These are phyloP conservation scores for Cheilosia grossa DNA, from an alignment of 2,888 invertebrate genomes.

Conservation along the genomic window DNA sequence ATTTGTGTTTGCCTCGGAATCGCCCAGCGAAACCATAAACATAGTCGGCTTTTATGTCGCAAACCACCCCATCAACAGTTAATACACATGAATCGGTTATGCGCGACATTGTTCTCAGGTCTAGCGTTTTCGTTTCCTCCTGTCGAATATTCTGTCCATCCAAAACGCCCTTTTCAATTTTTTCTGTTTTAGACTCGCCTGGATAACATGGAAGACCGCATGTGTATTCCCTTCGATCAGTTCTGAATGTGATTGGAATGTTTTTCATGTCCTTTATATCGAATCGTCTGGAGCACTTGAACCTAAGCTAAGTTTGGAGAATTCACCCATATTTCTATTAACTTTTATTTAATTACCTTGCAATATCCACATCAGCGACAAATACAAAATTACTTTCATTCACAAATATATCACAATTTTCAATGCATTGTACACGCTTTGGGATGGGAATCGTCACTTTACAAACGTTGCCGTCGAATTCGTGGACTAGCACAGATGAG, in stretches of 20 bases:
- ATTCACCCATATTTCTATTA: neutral
- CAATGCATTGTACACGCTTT: conserved; percentile 77
- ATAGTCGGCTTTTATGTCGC: conserved; percentile 77
- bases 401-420: conserved; percentile 81
- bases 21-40: conserved; percentile 80
- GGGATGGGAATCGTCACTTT: conserved; percentile 32
- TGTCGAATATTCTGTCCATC: conserved; percentile 70
- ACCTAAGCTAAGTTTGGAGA: conserved; percentile 74
- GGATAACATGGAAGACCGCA: conserved; percentile 79
- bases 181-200: conserved; percentile 57
- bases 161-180: conserved; percentile 72
- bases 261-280: conserved; percentile 80
- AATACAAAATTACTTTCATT: conserved; percentile 80
- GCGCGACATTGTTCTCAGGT: conserved; percentile 78
- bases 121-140: conserved; percentile 55
- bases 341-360: conserved; percentile 77
- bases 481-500: neutral
- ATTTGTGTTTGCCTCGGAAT: conserved; percentile 76
- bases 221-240: conserved; percentile 70
- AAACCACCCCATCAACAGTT: conserved; percentile 77
- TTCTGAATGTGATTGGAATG: conserved; percentile 78
- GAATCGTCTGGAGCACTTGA: conserved; percentile 78
- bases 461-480: conserved; percentile 52
- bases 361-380: conserved; percentile 78
- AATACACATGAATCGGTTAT: conserved; percentile 81